Conservation (phyloP, 64 coral and sea anemone species). For the Montipora foliosa region DNA sequence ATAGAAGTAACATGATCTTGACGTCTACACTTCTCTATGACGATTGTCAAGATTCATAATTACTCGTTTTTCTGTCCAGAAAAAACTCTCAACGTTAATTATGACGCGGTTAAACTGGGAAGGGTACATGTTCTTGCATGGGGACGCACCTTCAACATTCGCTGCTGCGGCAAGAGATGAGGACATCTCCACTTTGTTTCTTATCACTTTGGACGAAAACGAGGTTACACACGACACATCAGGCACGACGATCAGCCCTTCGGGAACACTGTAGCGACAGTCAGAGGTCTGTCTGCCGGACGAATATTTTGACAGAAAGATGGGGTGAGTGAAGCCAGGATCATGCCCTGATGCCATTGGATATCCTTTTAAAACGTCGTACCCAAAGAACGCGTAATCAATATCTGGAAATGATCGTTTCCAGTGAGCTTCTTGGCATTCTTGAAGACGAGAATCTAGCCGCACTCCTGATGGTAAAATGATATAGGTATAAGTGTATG, state of each 20-base stretch:
- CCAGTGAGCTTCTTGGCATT: conserved; percentile 44
- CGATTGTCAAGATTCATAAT: not conserved
- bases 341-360: conserved; percentile 37
- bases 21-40: not conserved
- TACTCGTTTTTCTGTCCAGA: not conserved
- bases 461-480: conserved; percentile 23
- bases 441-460: conserved; percentile 28
- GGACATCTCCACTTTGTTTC: conserved; percentile 54
- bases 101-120: not conserved
- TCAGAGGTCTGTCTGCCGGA: conserved; percentile 33
- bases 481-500: not conserved
- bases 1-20: not conserved
- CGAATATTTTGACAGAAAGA: conserved; percentile 9
- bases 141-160: conserved; percentile 31
- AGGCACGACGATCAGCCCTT: conserved; percentile 40
- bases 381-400: conserved; percentile 42
- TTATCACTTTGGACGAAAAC: conserved; percentile 21
- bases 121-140: not conserved
- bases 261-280: conserved; percentile 59
- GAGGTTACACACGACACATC: conserved; percentile 50
- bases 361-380: conserved; percentile 47
- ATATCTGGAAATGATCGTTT: conserved; percentile 41
- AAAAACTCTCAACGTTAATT: too few species aligned
- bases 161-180: conserved; percentile 21
- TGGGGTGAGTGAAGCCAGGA: conserved; percentile 52